Evolutionary conservation across 2,888 invertebrate genomes (phyloP), one percentile per base, ranked within the genome.

Genomic region (Morpho achilles): DNA sequence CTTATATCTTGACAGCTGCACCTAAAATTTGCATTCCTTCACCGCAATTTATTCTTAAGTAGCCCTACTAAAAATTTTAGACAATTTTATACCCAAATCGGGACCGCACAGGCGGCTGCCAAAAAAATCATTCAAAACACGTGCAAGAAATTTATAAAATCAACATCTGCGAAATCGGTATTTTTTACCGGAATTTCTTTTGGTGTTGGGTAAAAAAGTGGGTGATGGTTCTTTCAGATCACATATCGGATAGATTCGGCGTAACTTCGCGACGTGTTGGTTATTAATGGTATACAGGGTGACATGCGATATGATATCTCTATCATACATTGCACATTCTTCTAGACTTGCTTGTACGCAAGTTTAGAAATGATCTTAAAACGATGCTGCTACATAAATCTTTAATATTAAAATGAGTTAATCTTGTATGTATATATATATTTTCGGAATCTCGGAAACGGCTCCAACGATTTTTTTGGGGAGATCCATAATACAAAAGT

Each of bases 81-180:
- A 69, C 72, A 71, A 75, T 75, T 77, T 75, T 67, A 74, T 75
- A 79, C 75, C 70, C 69, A 70, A 71, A 67, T 72, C 60, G 68
- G 68, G 82, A 79, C 82, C 80, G 75, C 84, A 77, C 73, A 68
- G 69, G 74, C 66, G 66, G 60, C 62, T 63, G 57, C 65, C 64
- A 53, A 66, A 68, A 70, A 74, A 68, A 75, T 8, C 73, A 41
- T 52, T 56, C 50, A 59, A 76, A 82, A 84, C 89, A 89, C 88
- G 88, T 89, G 87, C 85, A 87, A 83, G 85, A 86, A 84, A 84
- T 86, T 85, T 83, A 85, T 84, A 85, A 84, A 87, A 85, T 79
- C 80, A 86, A 88, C 89, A 90, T 90, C 89, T 90, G 88, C 89
- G 77, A 89, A 88, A 87, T 87, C 82, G 79, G 65, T 70, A 68